These are phyloP conservation scores for Aplodontia rufa DNA, from an alignment of 2,113 vertebrate species.

Conservation along the genomic window DNA sequence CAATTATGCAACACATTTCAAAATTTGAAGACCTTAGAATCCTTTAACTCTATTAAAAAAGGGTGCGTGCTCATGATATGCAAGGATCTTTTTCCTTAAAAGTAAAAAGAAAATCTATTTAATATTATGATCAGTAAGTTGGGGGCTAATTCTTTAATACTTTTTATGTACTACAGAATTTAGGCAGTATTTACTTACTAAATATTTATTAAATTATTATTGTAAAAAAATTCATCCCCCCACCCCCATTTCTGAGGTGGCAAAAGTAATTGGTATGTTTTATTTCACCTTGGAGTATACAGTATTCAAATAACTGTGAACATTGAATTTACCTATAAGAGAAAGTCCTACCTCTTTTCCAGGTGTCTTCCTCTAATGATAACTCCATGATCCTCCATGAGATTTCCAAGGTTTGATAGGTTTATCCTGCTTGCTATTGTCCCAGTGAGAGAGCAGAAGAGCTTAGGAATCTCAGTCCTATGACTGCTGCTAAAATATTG, in stretches of 20 bases:
- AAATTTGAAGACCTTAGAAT: background rate
- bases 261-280: background rate
- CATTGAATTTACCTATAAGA: background rate
- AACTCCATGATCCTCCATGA: background rate
- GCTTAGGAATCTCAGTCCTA: background rate
- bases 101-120: constrained; percentile 30
- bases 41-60: constrained; percentile 2
- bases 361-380: background rate
- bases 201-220: background rate
- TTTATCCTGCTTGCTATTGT: background rate
- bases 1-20: background rate
- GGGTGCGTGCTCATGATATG: background rate
- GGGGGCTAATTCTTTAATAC: background rate
- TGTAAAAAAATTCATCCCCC: background rate
- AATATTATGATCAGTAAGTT: background rate
- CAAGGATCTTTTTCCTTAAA: constrained; percentile 6
- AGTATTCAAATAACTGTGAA: background rate
- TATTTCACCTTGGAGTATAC: background rate
- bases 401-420: background rate
- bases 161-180: background rate
- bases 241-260: background rate
- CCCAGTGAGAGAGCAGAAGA: background rate
- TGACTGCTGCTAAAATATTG: background rate
- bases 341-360: background rate
- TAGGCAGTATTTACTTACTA: background rate